Conservation (phyloP, 2,113 vertebrate species). For the human (Homo sapiens) region DNA sequence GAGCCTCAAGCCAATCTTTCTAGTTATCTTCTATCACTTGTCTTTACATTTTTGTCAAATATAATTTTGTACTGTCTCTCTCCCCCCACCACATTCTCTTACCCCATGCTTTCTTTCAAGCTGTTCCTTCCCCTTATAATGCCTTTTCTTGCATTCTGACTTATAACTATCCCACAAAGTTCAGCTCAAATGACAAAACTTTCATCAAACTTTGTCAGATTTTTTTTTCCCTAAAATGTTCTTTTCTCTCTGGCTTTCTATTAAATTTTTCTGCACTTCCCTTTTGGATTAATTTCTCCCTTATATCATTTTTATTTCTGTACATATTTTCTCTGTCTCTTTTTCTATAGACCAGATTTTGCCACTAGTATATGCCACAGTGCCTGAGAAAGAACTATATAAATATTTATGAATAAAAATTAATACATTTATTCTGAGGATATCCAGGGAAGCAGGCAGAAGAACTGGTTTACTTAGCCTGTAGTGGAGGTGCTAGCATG, state of each 20-base stretch:
- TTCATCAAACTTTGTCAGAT: not conserved
- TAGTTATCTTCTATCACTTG: not conserved
- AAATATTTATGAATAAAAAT: conserved; percentile 16
- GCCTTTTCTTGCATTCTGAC: not conserved
- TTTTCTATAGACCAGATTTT: not conserved
- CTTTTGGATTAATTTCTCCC: not conserved
- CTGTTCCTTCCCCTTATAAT: not conserved
- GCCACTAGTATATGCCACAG: not conserved
- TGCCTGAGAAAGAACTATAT: not conserved
- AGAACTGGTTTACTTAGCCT: not conserved
- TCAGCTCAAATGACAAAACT: not conserved
- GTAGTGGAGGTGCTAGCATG: not conserved
- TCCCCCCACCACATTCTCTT: not conserved
- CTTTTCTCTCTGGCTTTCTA: not conserved
- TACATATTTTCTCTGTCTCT: not conserved
- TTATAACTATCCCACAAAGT: not conserved
- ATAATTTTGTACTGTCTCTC: not conserved
- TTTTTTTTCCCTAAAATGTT: not conserved
- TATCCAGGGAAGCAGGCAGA: not conserved
- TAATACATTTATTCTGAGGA: not conserved
- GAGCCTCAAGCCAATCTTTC: not conserved
- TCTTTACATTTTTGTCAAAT: not conserved
- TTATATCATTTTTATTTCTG: not conserved
- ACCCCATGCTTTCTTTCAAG: not conserved
- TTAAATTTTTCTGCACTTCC: not conserved